phyloP scores from a whole-genome alignment of 2,113 vertebrate species.

The Riparia riparia region DNA sequence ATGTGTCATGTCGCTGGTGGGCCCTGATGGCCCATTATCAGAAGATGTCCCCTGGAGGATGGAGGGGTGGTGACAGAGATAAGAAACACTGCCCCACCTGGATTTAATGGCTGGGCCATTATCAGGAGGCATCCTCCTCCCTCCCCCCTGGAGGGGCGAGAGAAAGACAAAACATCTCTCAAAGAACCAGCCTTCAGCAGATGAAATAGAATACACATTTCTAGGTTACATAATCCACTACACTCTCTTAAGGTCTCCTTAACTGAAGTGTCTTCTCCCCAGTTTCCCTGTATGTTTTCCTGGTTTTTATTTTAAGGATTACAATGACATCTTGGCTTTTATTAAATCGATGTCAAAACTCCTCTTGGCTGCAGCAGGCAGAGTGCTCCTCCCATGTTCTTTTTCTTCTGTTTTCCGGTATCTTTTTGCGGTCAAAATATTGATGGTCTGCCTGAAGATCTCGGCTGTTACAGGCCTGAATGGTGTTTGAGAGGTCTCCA shows the following conservation, averaged over 20 bases:
- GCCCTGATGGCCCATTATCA: no score
- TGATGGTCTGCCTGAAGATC: neutral
- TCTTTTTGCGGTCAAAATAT: neutral
- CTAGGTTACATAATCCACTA: no score
- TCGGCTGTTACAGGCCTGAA: neutral
- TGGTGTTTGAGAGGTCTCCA: neutral
- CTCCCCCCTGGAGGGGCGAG: no score
- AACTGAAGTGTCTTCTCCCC: neutral
- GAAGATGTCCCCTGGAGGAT: no score
- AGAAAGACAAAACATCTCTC: no score
- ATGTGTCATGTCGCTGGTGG: no score
- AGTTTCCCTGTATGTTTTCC: accelerated
- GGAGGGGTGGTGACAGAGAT: no score
- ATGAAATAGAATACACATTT: no score
- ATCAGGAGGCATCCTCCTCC: no score
- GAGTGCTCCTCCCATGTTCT: neutral
- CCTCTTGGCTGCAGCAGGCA: neutral
- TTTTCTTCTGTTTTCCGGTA: neutral
- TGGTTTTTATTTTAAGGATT: neutral
- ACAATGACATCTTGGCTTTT: neutral
- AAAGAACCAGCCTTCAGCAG: no score
- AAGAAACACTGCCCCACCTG: no score
- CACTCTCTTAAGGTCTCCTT: neutral
- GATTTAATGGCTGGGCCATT: no score
- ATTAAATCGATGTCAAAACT: neutral